These are phyloP conservation scores for Sus scrofa DNA, from an alignment of 2,113 vertebrate species.

Conservation along the genomic window DNA sequence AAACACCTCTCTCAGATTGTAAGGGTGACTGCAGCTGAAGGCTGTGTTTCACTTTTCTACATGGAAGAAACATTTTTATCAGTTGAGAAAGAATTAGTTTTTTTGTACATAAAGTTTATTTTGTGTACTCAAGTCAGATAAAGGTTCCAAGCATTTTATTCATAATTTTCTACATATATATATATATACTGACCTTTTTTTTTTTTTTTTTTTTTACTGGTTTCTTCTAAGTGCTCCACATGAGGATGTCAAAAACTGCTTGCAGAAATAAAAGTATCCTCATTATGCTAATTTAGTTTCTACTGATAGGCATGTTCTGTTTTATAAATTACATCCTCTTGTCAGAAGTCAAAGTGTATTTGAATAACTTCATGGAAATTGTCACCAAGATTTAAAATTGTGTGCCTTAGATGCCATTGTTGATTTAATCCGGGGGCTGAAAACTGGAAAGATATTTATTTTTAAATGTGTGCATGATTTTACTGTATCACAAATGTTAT, in stretches of 20 bases:
- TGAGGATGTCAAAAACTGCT: constrained; percentile 94
- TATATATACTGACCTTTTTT: constrained; percentile 92
- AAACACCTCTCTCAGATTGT: constrained; percentile 83
- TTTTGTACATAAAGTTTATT: constrained; percentile 88
- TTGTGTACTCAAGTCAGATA: constrained; percentile 89
- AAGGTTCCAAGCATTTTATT: constrained; percentile 90
- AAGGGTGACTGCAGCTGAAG: constrained; percentile 86
- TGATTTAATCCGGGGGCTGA: constrained; percentile 93
- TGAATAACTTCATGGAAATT: constrained; percentile 96
- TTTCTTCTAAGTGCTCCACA: constrained; percentile 88
- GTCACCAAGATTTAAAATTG: constrained; percentile 96
- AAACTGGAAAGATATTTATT: constrained; percentile 93
- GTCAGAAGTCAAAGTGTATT: constrained; percentile 98
- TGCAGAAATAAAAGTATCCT: constrained; percentile 95
- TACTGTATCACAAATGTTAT: constrained; percentile 95
- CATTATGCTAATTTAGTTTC: constrained; percentile 96
- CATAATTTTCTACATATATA: constrained; percentile 89
- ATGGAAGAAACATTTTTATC: constrained; percentile 86
- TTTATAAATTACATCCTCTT: constrained; percentile 97
- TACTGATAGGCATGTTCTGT: constrained; percentile 96
- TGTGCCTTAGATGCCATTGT: constrained; percentile 91
- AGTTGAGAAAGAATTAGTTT: constrained; percentile 83
- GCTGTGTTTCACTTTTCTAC: constrained; percentile 70
- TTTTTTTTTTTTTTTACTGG: constrained; percentile 92
- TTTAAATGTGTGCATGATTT: constrained; percentile 91